Evolutionary conservation across 2,113 vertebrate genomes (phyloP), one percentile per base, ranked within the genome.

Genomic region (Myotis yumanensis): DNA sequence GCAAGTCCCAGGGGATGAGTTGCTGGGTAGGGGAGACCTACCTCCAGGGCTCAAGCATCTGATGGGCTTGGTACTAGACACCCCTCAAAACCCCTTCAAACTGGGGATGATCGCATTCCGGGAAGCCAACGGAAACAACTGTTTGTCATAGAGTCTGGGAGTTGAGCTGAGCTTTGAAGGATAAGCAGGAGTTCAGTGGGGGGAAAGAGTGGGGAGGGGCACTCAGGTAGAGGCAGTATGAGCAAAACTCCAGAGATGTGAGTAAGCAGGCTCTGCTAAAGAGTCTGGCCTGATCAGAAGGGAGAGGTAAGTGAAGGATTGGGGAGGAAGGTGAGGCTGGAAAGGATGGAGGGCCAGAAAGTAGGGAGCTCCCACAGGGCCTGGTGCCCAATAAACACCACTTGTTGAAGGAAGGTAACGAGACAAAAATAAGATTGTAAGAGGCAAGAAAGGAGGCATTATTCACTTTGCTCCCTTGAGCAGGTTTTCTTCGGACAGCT

Each of bases 381-480:
- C 30, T 57, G 64, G 32, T 8, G 72, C 40, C 40, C 22, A 28
- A 18, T 32, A 69, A 84, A 72, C 59, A 32, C 71, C 37, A 76
- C 28, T 86, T 52, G 25, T 18, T 89, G 46, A 91, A 88, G 66
- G 57, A 69, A 81, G 3, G 32, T 66, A 85, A 90, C 3, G 11
- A 89, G 91, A 93, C 54, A 89, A 51, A 75, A 84, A 81, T 73
- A 71, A 96, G 11, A 54, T 40, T 72, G 2, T 68, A 91, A 82
- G n/a, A 94, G 68, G 23, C 51, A 71, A 91, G 59, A 68, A 48
- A 79, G 30, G 59, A 69, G 69, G n/a, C 4, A 3, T 68, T 71
- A 80, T 68, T 69, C 6, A n/a, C 3, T 51, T 90, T 30, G 35
- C 76, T 80, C 32, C 17, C 51, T 46, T 89, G 73, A 91, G 52